These are phyloP conservation scores for Lydus trimaculatus DNA, from an alignment of 2,888 invertebrate species.

Conservation along the genomic window DNA sequence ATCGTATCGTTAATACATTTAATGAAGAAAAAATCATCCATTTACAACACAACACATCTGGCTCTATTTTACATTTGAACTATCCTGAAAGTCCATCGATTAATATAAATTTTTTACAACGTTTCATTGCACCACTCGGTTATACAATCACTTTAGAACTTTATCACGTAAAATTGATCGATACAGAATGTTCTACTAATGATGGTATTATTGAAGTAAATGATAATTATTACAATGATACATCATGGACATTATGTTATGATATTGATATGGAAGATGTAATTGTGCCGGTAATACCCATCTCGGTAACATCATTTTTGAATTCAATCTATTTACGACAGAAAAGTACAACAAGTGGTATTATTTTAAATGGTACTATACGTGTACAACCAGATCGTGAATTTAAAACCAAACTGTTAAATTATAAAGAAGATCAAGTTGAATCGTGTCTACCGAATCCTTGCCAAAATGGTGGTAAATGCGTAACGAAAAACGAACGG, in stretches of 20 bases:
- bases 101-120: conserved; percentile 64
- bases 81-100: conserved; percentile 65
- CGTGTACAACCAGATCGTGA: conserved; percentile 69
- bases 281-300: conserved; percentile 55
- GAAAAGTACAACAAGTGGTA: conserved; percentile 59
- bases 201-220: conserved; percentile 57
- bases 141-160: conserved; percentile 63
- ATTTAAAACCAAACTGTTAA: conserved; percentile 70
- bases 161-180: conserved; percentile 60
- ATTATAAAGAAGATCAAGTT: conserved; percentile 66
- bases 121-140: conserved; percentile 66
- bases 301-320: conserved; percentile 72
- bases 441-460: conserved; percentile 79
- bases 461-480: conserved; percentile 75
- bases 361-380: conserved; percentile 69
- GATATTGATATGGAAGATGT: conserved; percentile 51
- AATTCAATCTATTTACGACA: conserved; percentile 71
- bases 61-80: conserved; percentile 66
- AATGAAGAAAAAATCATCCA: conserved; percentile 61
- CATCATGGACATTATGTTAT: conserved; percentile 72
- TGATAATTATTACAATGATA: conserved; percentile 78
- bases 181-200: conserved; percentile 51
- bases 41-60: conserved; percentile 60
- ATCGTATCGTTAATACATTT: conserved; percentile 59
- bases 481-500: conserved; percentile 66